These are phyloP conservation scores for Zoanthus solanderi DNA, from an alignment of 92 coral and sea anemone species.

Conservation along the genomic window DNA sequence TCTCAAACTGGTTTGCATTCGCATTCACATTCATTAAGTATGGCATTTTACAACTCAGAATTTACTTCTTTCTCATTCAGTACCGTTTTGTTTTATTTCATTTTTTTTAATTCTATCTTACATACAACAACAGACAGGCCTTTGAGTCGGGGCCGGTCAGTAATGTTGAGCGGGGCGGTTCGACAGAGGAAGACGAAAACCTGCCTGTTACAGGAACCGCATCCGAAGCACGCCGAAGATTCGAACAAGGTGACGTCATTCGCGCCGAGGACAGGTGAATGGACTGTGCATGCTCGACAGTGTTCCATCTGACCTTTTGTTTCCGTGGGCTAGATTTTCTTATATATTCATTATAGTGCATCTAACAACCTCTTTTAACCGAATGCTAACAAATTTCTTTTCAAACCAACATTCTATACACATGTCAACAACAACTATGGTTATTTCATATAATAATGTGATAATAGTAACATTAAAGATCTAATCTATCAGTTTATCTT, in stretches of 20 bases:
- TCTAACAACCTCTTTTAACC: neutral
- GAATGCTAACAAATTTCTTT: neutral
- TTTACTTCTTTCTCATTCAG: neutral
- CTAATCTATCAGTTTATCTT: too few species aligned
- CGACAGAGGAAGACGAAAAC: constrained; percentile 61
- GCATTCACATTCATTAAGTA: neutral
- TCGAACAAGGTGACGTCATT: constrained; percentile 62
- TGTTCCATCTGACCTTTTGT: neutral
- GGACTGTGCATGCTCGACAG: constrained; percentile 32
- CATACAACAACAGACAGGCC: constrained; percentile 53
- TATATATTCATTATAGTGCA: neutral
- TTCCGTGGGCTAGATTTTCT: neutral
- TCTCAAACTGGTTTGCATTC: neutral
- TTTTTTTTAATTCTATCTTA: constrained; percentile 3
- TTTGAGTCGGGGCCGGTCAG: constrained; percentile 66
- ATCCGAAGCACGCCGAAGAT: constrained; percentile 63
- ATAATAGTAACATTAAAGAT: neutral
- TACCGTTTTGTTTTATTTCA: neutral
- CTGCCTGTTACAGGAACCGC: constrained; percentile 76
- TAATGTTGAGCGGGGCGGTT: constrained; percentile 47
- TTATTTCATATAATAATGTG: neutral
- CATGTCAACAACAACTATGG: neutral
- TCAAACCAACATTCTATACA: neutral
- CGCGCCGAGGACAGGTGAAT: constrained; percentile 48
- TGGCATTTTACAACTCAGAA: neutral